Evolutionary conservation across 2,113 vertebrate genomes (phyloP), one percentile per base, ranked within the genome.

Genomic region (Microcebus tavaratra): DNA sequence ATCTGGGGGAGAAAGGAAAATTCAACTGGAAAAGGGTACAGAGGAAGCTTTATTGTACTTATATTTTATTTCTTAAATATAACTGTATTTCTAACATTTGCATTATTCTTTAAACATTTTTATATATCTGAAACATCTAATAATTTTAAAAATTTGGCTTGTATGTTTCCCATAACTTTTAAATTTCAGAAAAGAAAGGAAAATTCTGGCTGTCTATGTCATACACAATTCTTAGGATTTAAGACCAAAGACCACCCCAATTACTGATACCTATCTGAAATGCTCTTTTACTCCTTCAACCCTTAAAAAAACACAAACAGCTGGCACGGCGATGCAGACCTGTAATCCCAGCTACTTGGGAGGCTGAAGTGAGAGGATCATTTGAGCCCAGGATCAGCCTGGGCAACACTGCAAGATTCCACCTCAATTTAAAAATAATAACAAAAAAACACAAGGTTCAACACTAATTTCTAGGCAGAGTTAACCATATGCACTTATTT

Each of bases 51-150:
- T 63, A 23, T 5, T 68, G n/a, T 65, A 53, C 13, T 17, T 45
- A 10, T 53, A 36, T 12, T 72, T 92, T 92, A 63, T 57, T 79
- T 84, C 89, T 94, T 89, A 95, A 95, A 63, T 68, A 31, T 45
- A 65, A 81, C 15, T 68, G 8, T 61, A 84, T 59, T 68, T 85
- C 15, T 82, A 91, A 91, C 29, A 81, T 61, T 68, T 12, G 6
- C 13, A 18, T 42, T 92, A 90, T 36, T 86, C 63, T 86, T 76
- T 72, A 85, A 89, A 57, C 63, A 57, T 84, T 92, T 61, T 76
- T 68, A 68, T 90, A 25, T 59, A 94, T 48, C 61, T 79, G 31
- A 92, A 95, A 59, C 36, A 85, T 70, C 68, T 29, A 29, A 55
- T 67, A 36, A 55, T 31, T 72, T 73, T 88, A 15, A 21, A 27